phyloP scores from a whole-genome alignment of 2,113 vertebrate genomes.

The Canis aureus region DNA sequence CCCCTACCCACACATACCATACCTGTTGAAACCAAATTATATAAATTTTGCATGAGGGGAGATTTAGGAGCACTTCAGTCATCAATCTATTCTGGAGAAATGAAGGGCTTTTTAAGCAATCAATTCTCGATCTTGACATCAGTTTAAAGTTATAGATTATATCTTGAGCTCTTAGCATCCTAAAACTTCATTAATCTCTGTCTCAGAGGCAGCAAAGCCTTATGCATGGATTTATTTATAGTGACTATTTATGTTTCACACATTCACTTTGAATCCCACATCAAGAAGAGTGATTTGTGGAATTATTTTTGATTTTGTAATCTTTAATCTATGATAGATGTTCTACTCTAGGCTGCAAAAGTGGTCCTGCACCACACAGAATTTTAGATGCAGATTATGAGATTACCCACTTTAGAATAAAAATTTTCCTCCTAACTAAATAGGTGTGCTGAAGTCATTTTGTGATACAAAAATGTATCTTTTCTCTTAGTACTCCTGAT shows the following conservation, averaged over 20 bases:
- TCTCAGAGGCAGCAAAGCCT: conserved; percentile 55
- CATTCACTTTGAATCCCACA: conserved; percentile 51
- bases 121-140: conserved; percentile 72
- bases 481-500: background rate
- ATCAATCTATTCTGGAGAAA: conserved; percentile 65
- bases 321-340: conserved; percentile 53
- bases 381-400: background rate
- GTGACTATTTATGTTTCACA: conserved; percentile 73
- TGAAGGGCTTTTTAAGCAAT: conserved; percentile 72
- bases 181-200: conserved; percentile 78
- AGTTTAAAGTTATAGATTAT: conserved; percentile 77
- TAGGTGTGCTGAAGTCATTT: background rate
- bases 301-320: conserved; percentile 66
- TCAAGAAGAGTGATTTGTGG: conserved; percentile 60
- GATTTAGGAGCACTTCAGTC: conserved; percentile 54
- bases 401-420: background rate
- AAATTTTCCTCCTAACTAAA: background rate
- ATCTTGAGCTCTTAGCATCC: conserved; percentile 76
- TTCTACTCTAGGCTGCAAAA: background rate
- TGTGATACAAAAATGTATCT: background rate
- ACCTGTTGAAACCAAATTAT: conserved; percentile 63
- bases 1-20: conserved; percentile 18
- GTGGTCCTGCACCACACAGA: background rate
- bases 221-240: conserved; percentile 69
- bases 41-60: conserved; percentile 59